Conservation (phyloP, 2,888 invertebrate species). For the Leptinotarsa haldemani region DNA sequence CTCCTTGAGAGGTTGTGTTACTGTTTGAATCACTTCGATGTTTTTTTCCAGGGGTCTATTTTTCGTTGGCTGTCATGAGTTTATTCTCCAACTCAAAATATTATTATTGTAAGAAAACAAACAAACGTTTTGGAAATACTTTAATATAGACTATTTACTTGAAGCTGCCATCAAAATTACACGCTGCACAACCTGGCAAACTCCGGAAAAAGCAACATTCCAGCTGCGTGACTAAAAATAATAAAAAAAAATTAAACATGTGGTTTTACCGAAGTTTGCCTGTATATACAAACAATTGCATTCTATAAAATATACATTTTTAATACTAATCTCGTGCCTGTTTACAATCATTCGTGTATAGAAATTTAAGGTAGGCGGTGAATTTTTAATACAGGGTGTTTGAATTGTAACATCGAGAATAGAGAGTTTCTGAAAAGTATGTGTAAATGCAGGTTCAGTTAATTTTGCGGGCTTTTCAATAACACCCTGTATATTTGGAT, state of each 20-base stretch:
- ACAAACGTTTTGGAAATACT: slow-evolving; percentile 46
- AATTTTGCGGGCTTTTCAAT: neutral
- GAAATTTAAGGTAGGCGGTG: neutral
- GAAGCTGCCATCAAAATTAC: slow-evolving; percentile 52
- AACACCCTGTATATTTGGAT: slow-evolving; percentile 19
- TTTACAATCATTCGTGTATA: neutral
- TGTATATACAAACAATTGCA: neutral
- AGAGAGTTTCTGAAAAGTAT: neutral
- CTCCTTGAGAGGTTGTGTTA: no score
- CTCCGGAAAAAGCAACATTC: slow-evolving; percentile 26
- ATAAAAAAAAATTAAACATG: slow-evolving; percentile 23
- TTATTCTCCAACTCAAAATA: neutral
- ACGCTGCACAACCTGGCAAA: slow-evolving; percentile 23
- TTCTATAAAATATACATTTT: slow-evolving; percentile 5
- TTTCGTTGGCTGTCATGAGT: no score
- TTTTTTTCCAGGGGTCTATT: no score
- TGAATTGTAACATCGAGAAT: slow-evolving; percentile 18
- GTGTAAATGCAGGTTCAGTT: no score
- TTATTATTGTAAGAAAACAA: slow-evolving; percentile 29
- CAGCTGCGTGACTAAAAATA: neutral
- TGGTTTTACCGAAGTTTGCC: slow-evolving; percentile 5
- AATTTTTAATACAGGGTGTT: neutral
- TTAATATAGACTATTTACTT: slow-evolving; percentile 50
- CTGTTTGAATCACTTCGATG: no score
- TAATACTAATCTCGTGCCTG: neutral